Base-by-base conservation (phyloP, 1,140 invertebrate species). In the Bombus huntii region DNA sequence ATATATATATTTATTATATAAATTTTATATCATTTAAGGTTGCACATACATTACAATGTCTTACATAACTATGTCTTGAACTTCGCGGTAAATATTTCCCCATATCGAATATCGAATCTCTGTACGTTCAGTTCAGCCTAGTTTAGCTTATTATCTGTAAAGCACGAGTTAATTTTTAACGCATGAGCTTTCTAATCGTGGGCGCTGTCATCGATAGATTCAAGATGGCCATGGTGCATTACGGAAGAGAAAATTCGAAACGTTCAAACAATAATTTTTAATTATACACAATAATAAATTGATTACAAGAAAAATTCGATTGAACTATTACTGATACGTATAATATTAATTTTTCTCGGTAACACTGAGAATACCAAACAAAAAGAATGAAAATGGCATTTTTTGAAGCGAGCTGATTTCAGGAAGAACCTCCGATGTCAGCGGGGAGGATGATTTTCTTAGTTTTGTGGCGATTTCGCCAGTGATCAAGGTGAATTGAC, bases 371-470 rank as follows among this genome's bases (percentile, higher is more conserved):
- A 70, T 42, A 53, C 53, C 71, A 65, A 31, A 31, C 28, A 73
- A 65, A 72, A 28, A 83, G 62, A 76, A 57, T n/a, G 44, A 39
- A 68, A 84, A 91, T 91, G 86, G 66, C 74, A 88, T 57, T 80
- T 65, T 53, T 76, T 62, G 79, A 89, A 81, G 87, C 53, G 83
- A 90, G 91, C 87, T 91, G 90, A 91, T 89, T 85, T 71, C n/a
- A 57, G 44, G 72, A 59, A 79, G 57, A 66, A 78, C 66, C 87
- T 88, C 71, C 87, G 76, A 87, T 88, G 72, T 84, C 70, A 87
- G 62, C 83, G 72, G 80, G 86, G 89, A 92, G 84, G 85, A 92
- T 89, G 91, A 90, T 88, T 76, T 79, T 75, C 81, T 82, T 81
- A 86, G 83, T 86, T 89, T 89, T 82, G 37, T 72, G 89, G 87